Evolutionary conservation across 2,888 invertebrate genomes (phyloP), one percentile per base, ranked within the genome.

Genomic region (Phrixothrix hirtus): DNA sequence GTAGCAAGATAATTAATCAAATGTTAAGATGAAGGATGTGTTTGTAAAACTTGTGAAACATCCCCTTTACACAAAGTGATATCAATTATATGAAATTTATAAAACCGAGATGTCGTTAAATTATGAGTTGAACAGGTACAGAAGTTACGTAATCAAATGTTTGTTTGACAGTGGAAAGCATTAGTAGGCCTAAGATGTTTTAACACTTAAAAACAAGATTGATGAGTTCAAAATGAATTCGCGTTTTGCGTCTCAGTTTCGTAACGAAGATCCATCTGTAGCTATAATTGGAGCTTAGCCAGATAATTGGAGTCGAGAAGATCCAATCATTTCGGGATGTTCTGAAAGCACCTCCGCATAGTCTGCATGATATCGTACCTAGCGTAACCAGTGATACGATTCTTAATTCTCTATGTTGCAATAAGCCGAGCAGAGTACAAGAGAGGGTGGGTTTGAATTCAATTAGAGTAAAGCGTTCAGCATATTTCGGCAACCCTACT

Each of bases 281-380:
- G 78, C 72, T 80, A 81, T 82, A 82, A 82, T 82, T 82, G 82
- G 77, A 82, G 83, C 83, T 83, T 83, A 83, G 79, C 77, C 75
- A 82, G 81, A 82, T 83, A 83, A 83, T 83, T 83, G 83, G 83
- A 50, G 45, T 45, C 41, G 83, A 81, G 71, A 73, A 72, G 69
- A 68, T 63, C 62, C 62, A 57, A 47, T 58, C 57, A 49, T 76
- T 70, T 78, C 72, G 72, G 66, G 71, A 76, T 68, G 39, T 75
- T 69, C 74, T 76, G 60, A 60, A 63, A 62, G 59, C 58, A 60
- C 71, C 65, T 55, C 50, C 51, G 46, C 50, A 46, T 39, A 57
- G 54, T 55, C 47, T 49, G 49, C 42, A 53, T 46, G 42, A 47
- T 46, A 47, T 42, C 37, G 46, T 30, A 53, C 52, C 42, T 53